Conservation (phyloP, 2,113 vertebrate genomes). For the Ellobius talpinus region DNA sequence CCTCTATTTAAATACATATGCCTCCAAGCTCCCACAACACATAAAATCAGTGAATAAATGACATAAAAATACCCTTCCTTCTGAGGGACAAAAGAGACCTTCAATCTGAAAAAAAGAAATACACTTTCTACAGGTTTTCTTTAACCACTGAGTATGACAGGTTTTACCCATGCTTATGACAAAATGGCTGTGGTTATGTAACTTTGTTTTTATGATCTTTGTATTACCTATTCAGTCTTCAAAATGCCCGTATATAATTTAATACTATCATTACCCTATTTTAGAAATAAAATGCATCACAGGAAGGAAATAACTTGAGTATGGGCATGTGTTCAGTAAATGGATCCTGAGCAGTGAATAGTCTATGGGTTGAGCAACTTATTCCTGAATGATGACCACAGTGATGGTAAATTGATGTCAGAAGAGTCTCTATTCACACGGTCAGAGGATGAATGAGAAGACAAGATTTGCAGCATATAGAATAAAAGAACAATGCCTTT, state of each 20-base stretch:
- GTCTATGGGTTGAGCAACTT: background rate
- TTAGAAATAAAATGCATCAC: background rate
- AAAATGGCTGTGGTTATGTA: background rate
- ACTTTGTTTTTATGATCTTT: background rate
- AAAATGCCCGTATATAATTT: background rate
- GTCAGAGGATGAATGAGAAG: background rate
- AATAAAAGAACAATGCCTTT: background rate
- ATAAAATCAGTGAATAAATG: background rate
- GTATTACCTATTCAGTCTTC: background rate
- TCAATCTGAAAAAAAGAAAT: background rate
- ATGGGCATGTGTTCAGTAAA: background rate
- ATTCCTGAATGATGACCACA: background rate
- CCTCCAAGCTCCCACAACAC: background rate
- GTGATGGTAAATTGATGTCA: background rate
- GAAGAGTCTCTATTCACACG: background rate
- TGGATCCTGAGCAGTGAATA: background rate
- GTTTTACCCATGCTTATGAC: background rate
- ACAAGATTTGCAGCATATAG: background rate
- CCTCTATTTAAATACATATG: background rate
- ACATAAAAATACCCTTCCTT: background rate
- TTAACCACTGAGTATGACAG: background rate
- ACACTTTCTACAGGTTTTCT: background rate
- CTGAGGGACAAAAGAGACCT: background rate
- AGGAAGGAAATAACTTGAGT: background rate
- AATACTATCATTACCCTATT: background rate